Percentiles rank a stretch among this genome's conserved stretches.
Conservation (phyloP, 1,140 invertebrate species). For the Trissolcus basalis region DNA sequence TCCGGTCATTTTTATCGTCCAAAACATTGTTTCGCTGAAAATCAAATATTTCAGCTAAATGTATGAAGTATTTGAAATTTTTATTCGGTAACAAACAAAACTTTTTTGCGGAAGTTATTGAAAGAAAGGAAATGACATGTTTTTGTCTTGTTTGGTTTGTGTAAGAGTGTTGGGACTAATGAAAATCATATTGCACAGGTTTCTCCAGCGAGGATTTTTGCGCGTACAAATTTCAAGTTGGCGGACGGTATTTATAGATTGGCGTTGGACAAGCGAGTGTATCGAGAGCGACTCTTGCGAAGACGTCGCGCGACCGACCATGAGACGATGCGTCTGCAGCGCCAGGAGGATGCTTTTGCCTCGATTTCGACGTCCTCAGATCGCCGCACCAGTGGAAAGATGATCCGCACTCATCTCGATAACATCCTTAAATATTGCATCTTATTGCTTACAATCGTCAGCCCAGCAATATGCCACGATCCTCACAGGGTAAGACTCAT, state of each 20-base stretch:
- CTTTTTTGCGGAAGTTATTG: too few relatives aligned
- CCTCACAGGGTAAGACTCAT: constrained; percentile 39
- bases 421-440: constrained; percentile 48
- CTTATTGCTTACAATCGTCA: constrained; percentile 46
- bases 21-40: too few relatives aligned
- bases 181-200: constrained; percentile 16
- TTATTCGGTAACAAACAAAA: too few relatives aligned
- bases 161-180: not conserved
- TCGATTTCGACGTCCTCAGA: constrained; percentile 54
- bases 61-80: too few relatives aligned
- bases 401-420: constrained; percentile 44
- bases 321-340: constrained; percentile 54
- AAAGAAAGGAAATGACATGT: too few relatives aligned
- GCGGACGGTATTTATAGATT: constrained; percentile 53
- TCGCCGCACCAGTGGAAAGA: constrained; percentile 49
- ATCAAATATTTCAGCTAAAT: too few relatives aligned
- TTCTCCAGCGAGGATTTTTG: constrained; percentile 46
- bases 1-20: too few relatives aligned
- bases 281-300: constrained; percentile 48
- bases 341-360: constrained; percentile 55
- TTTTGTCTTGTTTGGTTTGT: too few relatives aligned
- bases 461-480: constrained; percentile 45
- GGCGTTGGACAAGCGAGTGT: constrained; percentile 41
- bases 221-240: constrained; percentile 35
- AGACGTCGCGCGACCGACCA: constrained; percentile 52